Percentiles rank a stretch among this genome's conserved stretches.
Conservation (phyloP, 2,888 invertebrate genomes). For the Linnaemya vulpina region DNA sequence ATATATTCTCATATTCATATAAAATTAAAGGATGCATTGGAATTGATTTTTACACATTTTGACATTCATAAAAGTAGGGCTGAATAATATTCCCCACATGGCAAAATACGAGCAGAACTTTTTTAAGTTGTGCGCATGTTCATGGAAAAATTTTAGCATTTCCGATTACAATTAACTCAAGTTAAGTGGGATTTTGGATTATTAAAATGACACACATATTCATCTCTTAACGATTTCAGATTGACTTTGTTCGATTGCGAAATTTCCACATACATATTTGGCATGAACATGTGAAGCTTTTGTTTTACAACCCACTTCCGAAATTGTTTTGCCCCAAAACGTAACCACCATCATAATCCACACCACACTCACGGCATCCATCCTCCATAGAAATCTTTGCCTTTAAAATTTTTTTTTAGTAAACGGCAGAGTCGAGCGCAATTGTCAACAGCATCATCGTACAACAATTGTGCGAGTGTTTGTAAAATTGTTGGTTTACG, state of each 20-base stretch:
- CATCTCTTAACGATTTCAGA: not conserved
- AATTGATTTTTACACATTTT: no score
- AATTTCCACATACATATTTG: not conserved
- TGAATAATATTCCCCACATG: no score
- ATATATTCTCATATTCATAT: no score
- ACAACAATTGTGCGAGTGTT: slow-evolving; percentile 54
- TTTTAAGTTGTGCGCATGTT: no score
- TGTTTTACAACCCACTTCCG: slow-evolving; percentile 2
- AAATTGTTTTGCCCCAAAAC: not conserved
- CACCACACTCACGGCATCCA: not conserved
- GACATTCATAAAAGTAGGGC: no score
- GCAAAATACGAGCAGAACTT: no score
- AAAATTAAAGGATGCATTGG: no score
- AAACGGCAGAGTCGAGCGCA: not conserved
- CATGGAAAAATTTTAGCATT: no score
- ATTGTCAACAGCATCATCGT: slow-evolving; percentile 30
- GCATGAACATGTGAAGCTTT: not conserved
- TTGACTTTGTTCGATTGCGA: not conserved
- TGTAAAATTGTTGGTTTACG: slow-evolving; percentile 53
- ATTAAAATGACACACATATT: not conserved
- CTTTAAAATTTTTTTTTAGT: slow-evolving; percentile 2
- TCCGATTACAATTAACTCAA: no score
- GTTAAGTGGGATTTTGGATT: not conserved
- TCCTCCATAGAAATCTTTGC: slow-evolving; percentile 12
- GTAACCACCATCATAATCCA: not conserved